A percentile compares a stretch with the other conserved stretches of the same genome.
Evolutionary conservation across 2,888 invertebrate genomes (phyloP).

Genomic region (Drosophila phalerata): DNA sequence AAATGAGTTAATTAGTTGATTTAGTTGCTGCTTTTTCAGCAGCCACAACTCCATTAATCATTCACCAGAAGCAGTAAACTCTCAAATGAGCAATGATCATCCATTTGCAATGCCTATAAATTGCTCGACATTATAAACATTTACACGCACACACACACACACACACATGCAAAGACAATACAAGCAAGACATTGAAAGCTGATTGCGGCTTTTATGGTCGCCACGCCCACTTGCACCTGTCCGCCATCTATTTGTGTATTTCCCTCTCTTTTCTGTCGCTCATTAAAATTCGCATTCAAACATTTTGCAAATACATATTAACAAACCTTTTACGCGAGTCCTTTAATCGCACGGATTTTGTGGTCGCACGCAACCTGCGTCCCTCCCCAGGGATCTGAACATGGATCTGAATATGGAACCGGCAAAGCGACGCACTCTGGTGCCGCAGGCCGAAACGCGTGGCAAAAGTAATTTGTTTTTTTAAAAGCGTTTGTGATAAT

Average conservation of each 20-base stretch:
- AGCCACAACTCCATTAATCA: constrained; percentile 51
- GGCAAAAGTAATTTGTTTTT: too few species aligned
- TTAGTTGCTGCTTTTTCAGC: constrained; percentile 48
- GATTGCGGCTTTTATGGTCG: constrained; percentile 66
- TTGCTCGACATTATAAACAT: constrained; percentile 54
- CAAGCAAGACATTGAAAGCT: constrained; percentile 45
- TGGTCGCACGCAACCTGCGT: constrained; percentile 48
- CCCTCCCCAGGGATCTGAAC: constrained; percentile 25
- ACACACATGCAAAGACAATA: neutral
- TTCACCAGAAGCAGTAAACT: constrained; percentile 17
- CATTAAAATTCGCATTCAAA: constrained; percentile 77
- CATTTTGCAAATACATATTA: constrained; percentile 63
- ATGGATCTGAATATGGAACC: constrained; percentile 1
- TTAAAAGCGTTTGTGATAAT: too few species aligned
- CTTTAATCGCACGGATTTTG: constrained; percentile 71
- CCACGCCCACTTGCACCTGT: constrained; percentile 23
- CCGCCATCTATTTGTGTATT: neutral
- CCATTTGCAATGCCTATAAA: constrained; percentile 43
- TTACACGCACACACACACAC: constrained; percentile 20
- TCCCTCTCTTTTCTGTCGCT: constrained; percentile 31
- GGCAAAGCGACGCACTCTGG: too few species aligned
- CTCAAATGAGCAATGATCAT: constrained; percentile 22
- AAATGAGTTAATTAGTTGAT: constrained; percentile 78
- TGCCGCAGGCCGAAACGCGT: too few species aligned
- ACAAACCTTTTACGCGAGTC: constrained; percentile 59